Evolutionary conservation across 2,888 invertebrate genomes (phyloP).

Genomic region (Acanthopleura granulata): DNA sequence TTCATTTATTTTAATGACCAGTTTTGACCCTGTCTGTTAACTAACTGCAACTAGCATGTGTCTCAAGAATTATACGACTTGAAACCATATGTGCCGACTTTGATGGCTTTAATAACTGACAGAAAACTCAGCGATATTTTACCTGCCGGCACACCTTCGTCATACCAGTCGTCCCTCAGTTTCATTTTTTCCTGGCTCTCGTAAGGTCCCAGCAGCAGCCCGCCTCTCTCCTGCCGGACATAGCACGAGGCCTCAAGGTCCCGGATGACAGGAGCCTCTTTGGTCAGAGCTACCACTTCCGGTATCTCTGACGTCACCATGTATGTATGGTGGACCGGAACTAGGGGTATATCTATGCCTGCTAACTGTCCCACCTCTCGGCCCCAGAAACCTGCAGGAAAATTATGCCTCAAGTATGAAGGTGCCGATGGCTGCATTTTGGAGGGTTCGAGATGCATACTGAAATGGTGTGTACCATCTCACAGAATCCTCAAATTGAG

Average conservation of each 20-base stretch:
- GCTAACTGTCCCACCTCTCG: constrained; percentile 68
- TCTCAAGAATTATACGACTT: too few species aligned
- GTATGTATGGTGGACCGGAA: constrained; percentile 71
- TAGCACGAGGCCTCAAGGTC: constrained; percentile 71
- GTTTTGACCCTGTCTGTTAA: too few species aligned
- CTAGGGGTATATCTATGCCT: constrained; percentile 68
- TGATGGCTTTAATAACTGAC: too few species aligned
- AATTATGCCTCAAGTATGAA: not conserved
- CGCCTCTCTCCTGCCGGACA: constrained; percentile 66
- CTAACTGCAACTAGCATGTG: too few species aligned
- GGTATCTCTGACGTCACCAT: constrained; percentile 65
- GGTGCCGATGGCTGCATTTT: too few species aligned
- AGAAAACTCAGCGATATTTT: not conserved
- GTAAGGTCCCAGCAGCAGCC: constrained; percentile 70
- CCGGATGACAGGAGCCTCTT: constrained; percentile 68
- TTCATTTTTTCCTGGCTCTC: constrained; percentile 67
- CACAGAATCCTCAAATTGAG: too few species aligned
- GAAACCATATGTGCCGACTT: too few species aligned
- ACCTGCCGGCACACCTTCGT: constrained; percentile 66
- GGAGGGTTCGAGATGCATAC: too few species aligned
- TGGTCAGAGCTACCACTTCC: constrained; percentile 51
- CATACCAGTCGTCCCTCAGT: constrained; percentile 68
- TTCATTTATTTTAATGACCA: too few species aligned
- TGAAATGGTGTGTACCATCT: too few species aligned
- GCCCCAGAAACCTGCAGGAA: constrained; percentile 69